A percentile compares a stretch with the other conserved stretches of the same genome.
Conservation (phyloP, 2,113 vertebrate species). For the Amphilophus citrinellus region DNA sequence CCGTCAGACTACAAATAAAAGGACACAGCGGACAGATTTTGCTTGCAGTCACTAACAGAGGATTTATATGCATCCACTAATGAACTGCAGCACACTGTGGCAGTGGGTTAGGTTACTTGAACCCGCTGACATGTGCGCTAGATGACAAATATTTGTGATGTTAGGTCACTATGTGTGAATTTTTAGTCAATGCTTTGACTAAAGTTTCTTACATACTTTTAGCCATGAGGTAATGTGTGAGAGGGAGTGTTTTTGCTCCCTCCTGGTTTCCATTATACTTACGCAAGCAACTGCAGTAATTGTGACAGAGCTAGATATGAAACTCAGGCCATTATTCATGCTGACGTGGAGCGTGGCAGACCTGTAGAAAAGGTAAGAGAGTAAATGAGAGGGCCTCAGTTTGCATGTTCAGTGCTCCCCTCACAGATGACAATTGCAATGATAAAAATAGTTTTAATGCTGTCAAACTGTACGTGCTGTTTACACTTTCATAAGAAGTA, state of each 20-base stretch:
- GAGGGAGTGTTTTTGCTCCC: not conserved
- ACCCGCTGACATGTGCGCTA: not conserved
- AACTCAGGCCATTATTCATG: slow-evolving; percentile 98
- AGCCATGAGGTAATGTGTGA: not conserved
- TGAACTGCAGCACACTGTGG: slow-evolving; percentile 11
- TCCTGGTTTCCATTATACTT: slow-evolving; percentile 69
- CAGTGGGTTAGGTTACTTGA: not conserved
- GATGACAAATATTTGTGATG: not conserved
- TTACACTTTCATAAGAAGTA: not conserved
- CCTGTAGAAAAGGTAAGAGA: slow-evolving; percentile 48
- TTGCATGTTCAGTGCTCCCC: not conserved
- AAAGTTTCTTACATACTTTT: not conserved
- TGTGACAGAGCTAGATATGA: slow-evolving; percentile 97
- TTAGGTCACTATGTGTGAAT: not conserved
- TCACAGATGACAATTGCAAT: not conserved
- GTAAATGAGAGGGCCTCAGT: not conserved
- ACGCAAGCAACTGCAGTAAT: slow-evolving; percentile 94
- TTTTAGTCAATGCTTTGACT: not conserved
- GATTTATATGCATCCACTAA: not conserved
- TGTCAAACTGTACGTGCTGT: not conserved
- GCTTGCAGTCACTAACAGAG: not conserved
- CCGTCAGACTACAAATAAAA: slow-evolving; percentile 87
- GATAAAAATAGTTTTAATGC: not conserved
- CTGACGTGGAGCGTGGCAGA: slow-evolving; percentile 95
- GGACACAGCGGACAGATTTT: not conserved